Evolutionary conservation across 2,113 vertebrate species (phyloP), one percentile per base, ranked within the genome.

Genomic region (Gyps fulvus): DNA sequence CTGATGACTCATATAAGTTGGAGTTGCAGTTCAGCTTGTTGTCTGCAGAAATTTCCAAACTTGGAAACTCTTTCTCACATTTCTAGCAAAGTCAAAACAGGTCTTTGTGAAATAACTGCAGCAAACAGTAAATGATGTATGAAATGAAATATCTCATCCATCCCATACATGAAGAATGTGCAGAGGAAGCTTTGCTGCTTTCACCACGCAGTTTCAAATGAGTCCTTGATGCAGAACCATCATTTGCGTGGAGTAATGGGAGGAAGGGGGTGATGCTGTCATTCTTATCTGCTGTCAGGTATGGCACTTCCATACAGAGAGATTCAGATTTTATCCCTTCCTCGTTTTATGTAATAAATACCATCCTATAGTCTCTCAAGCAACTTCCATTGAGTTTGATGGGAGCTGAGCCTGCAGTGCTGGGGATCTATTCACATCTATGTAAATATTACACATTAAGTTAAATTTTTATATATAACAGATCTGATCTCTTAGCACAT

Each of bases 51-150:
- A 91, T 87, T 89, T 94, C 91, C 87, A 93, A 95, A 87, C 91
- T 94, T 95, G 82, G 87, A 94, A 94, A 85, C 32, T 54, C 69
- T 89, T 95, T 95, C 86, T 87, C 83, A 89, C 38, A 67, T 95
- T 94, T 94, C 73, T 61, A 87, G 66, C 81, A 87, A 95, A 96
- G 95, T 94, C 95, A 94, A 95, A 95, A 94, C 49, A 96, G 84
- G 93, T 85, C 87, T 95, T 97, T 87, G 81, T 76, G 49, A 97
- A 96, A 95, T 94, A 91, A 89, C 83, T 62, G 78, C 86, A 92
- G 81, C 95, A 92, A 95, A 89, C 82, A 94, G 89, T 70, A 97
- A 97, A 97, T 97, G 96, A 91, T 94, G 89, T 95, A 96, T 97
- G 89, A 95, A 97, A 96, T 97, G 93, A 95, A 94, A 95, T 76